Base-by-base conservation (phyloP, 2,888 invertebrate species). In the Xanthostigma xanthostigma region DNA sequence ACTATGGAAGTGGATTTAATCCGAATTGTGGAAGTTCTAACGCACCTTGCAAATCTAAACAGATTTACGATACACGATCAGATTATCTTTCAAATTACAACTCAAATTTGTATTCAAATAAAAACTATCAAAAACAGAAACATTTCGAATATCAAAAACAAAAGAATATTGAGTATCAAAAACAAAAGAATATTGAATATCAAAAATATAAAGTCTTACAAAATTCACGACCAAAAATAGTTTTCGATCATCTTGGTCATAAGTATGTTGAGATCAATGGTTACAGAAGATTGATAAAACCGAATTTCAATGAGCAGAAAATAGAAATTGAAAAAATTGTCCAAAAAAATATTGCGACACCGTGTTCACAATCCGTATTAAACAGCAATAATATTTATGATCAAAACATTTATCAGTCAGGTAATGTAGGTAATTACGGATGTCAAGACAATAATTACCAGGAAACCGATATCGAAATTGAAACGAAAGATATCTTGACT, bases 241-340 rank as follows among this genome's bases (percentile, higher is more conserved):
- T 54, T n/a, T 59, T 52, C 46, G 58, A 60, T 45, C 50, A 55
- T 35, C 53, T 60, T 35, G 60, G 59, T 35, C 64, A 61, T 51
- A 61, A 58, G 53, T 66, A 59, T 46, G 55, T 62, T 46, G 56
- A 58, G 46, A 59, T 59, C 12, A 60, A 64, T 40, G 58, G 58
- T 3, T 58, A 57, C 13, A 47, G 63, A 46, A 55, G 59, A 33
- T 45, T 55, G 6, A 47, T 64, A 14, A 48, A 58, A 36, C 59
- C 64, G 10, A 57, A 53, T 55, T 45, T 57, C 11, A 35, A 50
- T 10, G 41, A 46, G 2, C 36, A 34, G 36, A 36, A 48, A 35
- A 14, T 48, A 11, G 37, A 35, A 14, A 40, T 48, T 9, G 27
- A 35, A 12, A 48, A 48, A n/a, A 27, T 14, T 14, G 17, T 46